Base-by-base conservation (phyloP, 23 tunicate species). In the Clavelina lepadiformis region DNA sequence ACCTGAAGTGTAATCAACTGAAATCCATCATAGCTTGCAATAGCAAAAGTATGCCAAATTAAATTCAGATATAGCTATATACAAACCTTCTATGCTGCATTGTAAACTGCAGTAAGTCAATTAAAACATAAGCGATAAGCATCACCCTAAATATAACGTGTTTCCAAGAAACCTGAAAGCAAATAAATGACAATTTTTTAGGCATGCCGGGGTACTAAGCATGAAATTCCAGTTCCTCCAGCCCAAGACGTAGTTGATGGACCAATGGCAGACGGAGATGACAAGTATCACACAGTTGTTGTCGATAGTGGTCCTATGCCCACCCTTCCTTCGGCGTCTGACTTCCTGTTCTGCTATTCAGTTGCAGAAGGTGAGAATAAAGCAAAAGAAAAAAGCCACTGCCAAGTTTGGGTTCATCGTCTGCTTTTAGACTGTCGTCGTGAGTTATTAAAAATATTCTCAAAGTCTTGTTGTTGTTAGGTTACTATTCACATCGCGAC, bases 271-370 rank as follows among this genome's bases (percentile, higher is more conserved):
- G 68, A 56, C 13, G 78, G 19, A 5, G 73, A 46, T 18, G 2
- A 19, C 3, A 28, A 69, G 0, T 35, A 28, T 13, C 51, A 60
- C 56, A 31, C 35, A 1, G 56, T 67, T 13, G 38, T 26, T 31
- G 69, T 56, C 28, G 94, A 86, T 71, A 72, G 73, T 29, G 94
- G 64, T 0, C 76, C 72, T 1, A 46, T 51, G 3, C 77, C 77
- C 1, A 87, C 96, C 33, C 34, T 87, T 36, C 96, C 96, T 15
- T 69, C 75, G 13, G 96, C 76, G 61, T 75, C 96, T 13, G 96
- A 87, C 53, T 87, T 79, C 38, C 38, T 87, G n/a, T 80, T 87
- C 50, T 87, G 96, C 41, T 87, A 87, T 54, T 87, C 96, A 1
- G 96, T 87, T 44, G 71, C 79, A 1, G 82, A 87, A 79, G 96